phyloP scores from a whole-genome alignment of 2,113 vertebrate genomes.

The Promerops cafer region DNA sequence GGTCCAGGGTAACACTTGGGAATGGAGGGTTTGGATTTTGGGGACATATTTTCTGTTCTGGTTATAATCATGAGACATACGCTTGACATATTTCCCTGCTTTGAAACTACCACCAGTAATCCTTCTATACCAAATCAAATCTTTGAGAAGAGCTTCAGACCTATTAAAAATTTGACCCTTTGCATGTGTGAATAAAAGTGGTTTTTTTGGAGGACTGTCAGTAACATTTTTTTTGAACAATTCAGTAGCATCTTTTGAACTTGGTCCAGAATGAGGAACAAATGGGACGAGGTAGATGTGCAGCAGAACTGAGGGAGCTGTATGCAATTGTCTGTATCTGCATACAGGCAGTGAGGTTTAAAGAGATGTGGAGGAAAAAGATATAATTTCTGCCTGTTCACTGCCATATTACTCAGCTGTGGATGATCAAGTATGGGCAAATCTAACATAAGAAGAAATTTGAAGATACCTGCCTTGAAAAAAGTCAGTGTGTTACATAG shows the following conservation, averaged over 20 bases:
- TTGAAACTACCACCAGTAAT: background rate
- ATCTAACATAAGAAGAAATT: background rate
- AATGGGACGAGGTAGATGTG: fast-evolving
- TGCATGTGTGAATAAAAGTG: background rate
- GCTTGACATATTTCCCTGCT: background rate
- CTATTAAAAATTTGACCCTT: background rate
- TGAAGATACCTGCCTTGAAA: background rate
- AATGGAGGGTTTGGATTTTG: background rate
- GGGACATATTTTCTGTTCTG: background rate
- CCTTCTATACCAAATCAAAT: background rate
- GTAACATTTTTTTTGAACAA: background rate
- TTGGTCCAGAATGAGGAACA: background rate
- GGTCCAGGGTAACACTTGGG: background rate
- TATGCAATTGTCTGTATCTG: background rate
- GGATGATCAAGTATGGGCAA: background rate
- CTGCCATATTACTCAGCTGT: background rate
- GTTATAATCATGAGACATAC: background rate
- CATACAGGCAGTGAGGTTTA: background rate
- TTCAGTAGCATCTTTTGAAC: background rate
- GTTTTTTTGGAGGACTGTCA: background rate
- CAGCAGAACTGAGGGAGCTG: background rate
- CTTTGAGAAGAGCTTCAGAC: background rate
- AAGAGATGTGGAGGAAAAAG: background rate
- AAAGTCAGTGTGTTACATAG: background rate
- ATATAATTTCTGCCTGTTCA: background rate